phyloP scores from a whole-genome alignment of 2,797 vertebrate genomes.

The Arctocebus calabarensis region DNA sequence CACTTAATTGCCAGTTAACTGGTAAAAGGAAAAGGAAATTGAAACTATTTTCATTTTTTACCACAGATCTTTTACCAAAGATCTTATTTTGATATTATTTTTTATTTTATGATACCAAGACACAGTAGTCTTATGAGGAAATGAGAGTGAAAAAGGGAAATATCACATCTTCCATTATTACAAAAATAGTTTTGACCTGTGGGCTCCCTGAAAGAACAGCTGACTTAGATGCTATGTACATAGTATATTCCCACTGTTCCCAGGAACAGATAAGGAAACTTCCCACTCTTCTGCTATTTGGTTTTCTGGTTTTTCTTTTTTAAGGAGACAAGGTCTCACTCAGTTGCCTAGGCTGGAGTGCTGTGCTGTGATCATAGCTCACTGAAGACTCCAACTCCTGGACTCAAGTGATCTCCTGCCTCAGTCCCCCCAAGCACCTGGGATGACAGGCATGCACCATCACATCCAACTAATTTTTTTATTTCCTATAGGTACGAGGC shows the following conservation, averaged over 20 bases:
- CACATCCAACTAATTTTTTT: background rate
- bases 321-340: background rate
- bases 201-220: background rate
- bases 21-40: background rate
- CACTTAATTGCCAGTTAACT: background rate
- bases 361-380: background rate
- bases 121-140: background rate
- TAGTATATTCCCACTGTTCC: background rate
- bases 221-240: background rate
- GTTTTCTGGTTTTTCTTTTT: background rate
- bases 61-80: background rate
- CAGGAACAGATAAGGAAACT: background rate
- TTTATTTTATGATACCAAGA: slow-evolving; percentile 33
- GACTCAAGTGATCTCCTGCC: background rate
- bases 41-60: background rate
- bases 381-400: background rate
- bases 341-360: background rate
- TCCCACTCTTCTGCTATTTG: background rate
- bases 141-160: background rate
- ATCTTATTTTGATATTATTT: background rate
- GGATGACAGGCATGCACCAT: background rate
- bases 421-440: background rate
- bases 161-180: background rate
- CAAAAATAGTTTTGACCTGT: background rate
- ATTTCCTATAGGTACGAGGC: background rate